Conservation (phyloP, 2,113 vertebrate species). For the Athene noctua region DNA sequence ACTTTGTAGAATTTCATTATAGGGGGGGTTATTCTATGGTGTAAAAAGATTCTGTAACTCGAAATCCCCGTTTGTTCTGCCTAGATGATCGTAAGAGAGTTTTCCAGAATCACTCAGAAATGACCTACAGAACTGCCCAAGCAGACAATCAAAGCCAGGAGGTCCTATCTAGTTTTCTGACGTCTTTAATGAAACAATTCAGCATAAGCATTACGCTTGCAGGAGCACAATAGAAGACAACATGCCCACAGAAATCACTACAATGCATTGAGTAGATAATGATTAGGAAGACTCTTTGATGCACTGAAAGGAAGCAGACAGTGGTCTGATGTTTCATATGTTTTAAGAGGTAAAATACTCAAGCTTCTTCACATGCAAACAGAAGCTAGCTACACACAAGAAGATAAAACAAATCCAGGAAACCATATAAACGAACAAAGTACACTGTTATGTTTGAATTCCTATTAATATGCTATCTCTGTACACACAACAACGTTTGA, state of each 20-base stretch:
- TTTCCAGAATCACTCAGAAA: not conserved
- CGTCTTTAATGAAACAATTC: not conserved
- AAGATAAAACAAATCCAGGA: not conserved
- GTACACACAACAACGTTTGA: not conserved
- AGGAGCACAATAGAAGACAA: not conserved
- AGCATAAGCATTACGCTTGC: rapidly evolving
- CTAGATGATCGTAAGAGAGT: not conserved
- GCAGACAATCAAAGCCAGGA: not conserved
- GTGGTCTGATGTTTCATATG: not conserved
- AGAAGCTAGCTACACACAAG: not conserved
- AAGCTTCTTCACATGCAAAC: not conserved
- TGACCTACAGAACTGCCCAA: not conserved
- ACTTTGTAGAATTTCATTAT: not conserved
- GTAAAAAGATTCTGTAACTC: not conserved
- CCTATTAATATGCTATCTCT: not conserved
- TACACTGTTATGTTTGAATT: not conserved
- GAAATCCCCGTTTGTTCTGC: not conserved
- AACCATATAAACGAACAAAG: rapidly evolving
- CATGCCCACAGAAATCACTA: not conserved
- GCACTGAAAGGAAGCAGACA: not conserved
- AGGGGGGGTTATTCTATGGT: rapidly evolving
- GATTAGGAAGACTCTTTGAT: not conserved
- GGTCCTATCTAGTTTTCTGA: not conserved
- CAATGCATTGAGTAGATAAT: rapidly evolving
- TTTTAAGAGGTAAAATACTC: not conserved